Evolutionary conservation across 2,797 vertebrate species (phyloP), one percentile per base, ranked within the genome.

Genomic region (Gymnothorax reevesii): DNA sequence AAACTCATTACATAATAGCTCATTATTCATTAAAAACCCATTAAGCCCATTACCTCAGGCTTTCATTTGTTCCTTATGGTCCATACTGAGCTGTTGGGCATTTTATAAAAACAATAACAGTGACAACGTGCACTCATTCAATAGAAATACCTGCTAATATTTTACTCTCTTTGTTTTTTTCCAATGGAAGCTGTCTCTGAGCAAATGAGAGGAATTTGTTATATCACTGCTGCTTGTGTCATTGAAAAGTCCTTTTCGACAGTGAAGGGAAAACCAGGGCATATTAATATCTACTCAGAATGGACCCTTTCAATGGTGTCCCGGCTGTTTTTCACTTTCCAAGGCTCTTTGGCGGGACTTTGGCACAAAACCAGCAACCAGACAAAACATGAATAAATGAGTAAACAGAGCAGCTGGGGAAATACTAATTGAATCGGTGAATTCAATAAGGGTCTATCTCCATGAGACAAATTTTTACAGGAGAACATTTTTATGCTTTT

Each of bases 171-270:
- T 79, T 79, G 75, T 79, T 15, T 52, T 79, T 4, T 13, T 49
- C 42, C 75, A 1, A 13, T 22, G 13, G 42, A 79, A 52, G 42
- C 1, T 52, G 12, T 22, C 6, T 12, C 33, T 79, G 75, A 52
- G 15, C 5, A 20, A 2, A 79, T 79, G 75, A 52, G 52, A 79
- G 75, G 75, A 12, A 33, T 75, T 75, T 15, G 71, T 52, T 79
- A 4, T 8, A 52, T 7, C 33, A 22, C 42, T 10, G 33, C 13
- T 75, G 73, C 73, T 75, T 3, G 0, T 15, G 6, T 33, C 52
- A 79, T 17, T 79, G 75, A 79, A 73, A 73, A 79, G 75, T 52
- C 75, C 75, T 79, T 79, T 52, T 52, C 33, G 27, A 73, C 27
- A 73, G 27, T 73, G 33, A 73, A 73, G 71, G 10, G 25, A 73